Evolutionary conservation across 2,797 vertebrate genomes (phyloP).

Genomic region (Botia kubotai): DNA sequence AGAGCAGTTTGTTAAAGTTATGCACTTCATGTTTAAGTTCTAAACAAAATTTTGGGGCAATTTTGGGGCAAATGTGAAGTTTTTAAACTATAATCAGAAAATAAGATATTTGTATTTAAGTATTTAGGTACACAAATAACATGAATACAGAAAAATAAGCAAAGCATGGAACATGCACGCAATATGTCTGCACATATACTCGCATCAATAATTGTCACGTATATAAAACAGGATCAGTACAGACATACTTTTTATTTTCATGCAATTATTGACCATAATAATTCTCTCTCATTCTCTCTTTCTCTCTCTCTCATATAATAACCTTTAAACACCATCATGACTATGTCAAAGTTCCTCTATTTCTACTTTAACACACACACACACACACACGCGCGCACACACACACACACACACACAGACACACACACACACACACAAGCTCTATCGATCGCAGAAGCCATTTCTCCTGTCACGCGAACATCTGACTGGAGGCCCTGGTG

Average conservation of each 20-base stretch:
- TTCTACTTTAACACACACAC: not conserved
- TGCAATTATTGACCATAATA: not conserved
- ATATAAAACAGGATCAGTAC: not conserved
- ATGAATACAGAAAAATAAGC: not conserved
- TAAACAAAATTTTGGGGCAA: not conserved
- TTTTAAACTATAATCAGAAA: slow-evolving; percentile 24
- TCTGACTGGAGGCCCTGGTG: slow-evolving; percentile 40
- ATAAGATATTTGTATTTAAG: not conserved
- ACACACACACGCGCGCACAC: not conserved
- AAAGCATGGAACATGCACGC: not conserved
- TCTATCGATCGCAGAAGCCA: slow-evolving; percentile 22
- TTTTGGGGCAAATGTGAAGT: not conserved
- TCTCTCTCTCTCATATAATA: not conserved
- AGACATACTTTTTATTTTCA: not conserved
- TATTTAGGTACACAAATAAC: slow-evolving; percentile 14
- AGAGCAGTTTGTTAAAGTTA: not conserved
- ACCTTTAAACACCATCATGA: not conserved
- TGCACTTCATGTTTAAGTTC: slow-evolving; percentile 22
- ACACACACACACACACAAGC: not conserved
- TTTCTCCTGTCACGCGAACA: slow-evolving; percentile 28
- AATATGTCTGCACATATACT: not conserved
- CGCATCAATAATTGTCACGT: not conserved
- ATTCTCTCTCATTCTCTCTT: not conserved
- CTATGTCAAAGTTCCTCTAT: not conserved
- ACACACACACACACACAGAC: not conserved